Evolutionary conservation across 1,140 invertebrate species (phyloP).

Genomic region (Drosophila rufa): DNA sequence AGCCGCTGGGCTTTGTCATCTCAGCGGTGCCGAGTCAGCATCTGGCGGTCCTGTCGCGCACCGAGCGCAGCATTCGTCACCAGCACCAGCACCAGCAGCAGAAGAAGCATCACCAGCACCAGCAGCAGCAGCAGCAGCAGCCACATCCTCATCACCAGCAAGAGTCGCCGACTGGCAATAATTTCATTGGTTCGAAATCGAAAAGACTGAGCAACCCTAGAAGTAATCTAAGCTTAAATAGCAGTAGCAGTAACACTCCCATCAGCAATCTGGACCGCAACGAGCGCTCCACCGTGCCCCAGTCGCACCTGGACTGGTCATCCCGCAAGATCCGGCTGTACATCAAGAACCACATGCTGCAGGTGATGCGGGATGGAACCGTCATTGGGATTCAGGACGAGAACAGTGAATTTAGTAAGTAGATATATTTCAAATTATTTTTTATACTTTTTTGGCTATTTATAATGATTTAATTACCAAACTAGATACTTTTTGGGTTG

Average conservation of each 20-base stretch:
- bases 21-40: conserved; percentile 58
- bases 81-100: conserved; percentile 36
- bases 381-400: conserved; percentile 92
- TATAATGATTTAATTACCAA: not conserved
- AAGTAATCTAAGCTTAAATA: conserved; percentile 77
- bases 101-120: conserved; percentile 45
- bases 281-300: conserved; percentile 88
- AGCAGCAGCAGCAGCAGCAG: conserved; percentile 39
- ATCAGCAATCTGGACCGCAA: conserved; percentile 85
- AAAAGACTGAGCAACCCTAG: conserved; percentile 85
- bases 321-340: conserved; percentile 92
- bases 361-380: conserved; percentile 91
- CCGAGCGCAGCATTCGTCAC: conserved; percentile 79
- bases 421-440: not conserved
- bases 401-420: conserved; percentile 93
- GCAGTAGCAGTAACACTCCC: conserved; percentile 65
- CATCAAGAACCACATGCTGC: conserved; percentile 92
- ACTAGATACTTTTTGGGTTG: not conserved
- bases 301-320: conserved; percentile 87
- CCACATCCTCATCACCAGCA: conserved; percentile 34
- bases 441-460: not conserved
- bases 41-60: conserved; percentile 77
- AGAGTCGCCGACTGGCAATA: conserved; percentile 45
- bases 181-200: conserved; percentile 83
- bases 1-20: conserved; percentile 62